Evolutionary conservation across 1,140 invertebrate species (phyloP), one percentile per base, ranked within the genome.

Genomic region (Rhyzopertha dominica): DNA sequence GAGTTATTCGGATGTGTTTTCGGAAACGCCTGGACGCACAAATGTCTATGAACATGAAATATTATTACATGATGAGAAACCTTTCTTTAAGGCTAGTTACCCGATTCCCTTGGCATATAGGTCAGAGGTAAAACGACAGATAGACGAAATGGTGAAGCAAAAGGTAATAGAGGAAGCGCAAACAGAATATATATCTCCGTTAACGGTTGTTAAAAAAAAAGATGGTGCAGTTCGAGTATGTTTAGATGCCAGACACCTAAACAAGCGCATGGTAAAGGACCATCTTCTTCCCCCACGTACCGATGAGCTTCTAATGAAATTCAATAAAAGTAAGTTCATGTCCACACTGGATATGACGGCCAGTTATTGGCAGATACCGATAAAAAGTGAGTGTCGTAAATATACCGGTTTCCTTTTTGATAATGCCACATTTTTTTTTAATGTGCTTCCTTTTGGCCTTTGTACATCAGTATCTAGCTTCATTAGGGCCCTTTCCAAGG

Each of bases 231-330:
- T 59, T 1, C 16, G 59, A 35, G 34, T 59, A 16, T 59, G 60
- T 41, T 37, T 60, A 8, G 58, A 62, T 54, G 59, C 58, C 0
- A 40, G 58, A 14, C 26, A 36, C 29, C 24, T 60, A 22, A 59
- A 60, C 32, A 19, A 36, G 3, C 20, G 40, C 25, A 49, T 60
- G 16, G 47, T 49, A 17, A 40, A 36, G 14, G 58, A 63, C 34
- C 45, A 48, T 35, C 58, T 54, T 34, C 31, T 43, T 5, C 58
- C 58, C n/a, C 51, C 13, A 31, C 12, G 14, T 16, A 16, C 18
- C 8, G 26, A 35, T 4, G 46, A 48, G 12, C 7, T 48, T 5
- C 34, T 10, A 16, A 22, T n/a, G 14, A 9, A 40, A 8, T 48
- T 34, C 25, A 20, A 14, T 13, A 12, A n/a, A 1, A 23, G 18